Conservation (phyloP, 1,140 invertebrate species). For the Ctenoplectra terminalis region DNA sequence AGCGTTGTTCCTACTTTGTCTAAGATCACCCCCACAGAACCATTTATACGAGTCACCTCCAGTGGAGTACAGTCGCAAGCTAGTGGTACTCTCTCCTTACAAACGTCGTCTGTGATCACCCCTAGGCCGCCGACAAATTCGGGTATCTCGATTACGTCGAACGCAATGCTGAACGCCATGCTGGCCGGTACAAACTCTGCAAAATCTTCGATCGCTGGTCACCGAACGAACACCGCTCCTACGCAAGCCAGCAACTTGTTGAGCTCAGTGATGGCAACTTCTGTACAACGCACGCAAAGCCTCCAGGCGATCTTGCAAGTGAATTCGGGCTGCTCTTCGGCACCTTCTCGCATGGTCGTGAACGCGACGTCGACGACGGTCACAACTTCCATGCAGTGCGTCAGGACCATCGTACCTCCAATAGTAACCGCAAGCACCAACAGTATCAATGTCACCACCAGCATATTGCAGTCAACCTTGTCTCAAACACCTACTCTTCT, state of each 20-base stretch:
- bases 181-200: conserved; percentile 75
- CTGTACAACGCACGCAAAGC: conserved; percentile 73
- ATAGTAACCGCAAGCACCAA: conserved; percentile 71
- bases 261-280: conserved; percentile 73
- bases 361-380: conserved; percentile 67
- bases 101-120: conserved; percentile 53
- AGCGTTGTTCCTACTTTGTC: conserved; percentile 69
- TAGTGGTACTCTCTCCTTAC: conserved; percentile 47
- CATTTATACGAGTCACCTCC: conserved; percentile 69
- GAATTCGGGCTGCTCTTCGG: conserved; percentile 63
- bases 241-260: conserved; percentile 77
- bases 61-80: conserved; percentile 68
- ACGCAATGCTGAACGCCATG: conserved; percentile 82
- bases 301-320: conserved; percentile 78
- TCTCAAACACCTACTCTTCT: conserved; percentile 78
- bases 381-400: conserved; percentile 72
- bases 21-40: conserved; percentile 68
- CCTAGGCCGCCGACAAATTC: conserved; percentile 60
- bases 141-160: conserved; percentile 79
- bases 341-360: conserved; percentile 69
- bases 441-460: conserved; percentile 75
- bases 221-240: conserved; percentile 72
- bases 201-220: conserved; percentile 76
- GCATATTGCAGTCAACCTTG: conserved; percentile 80
- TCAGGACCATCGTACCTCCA: conserved; percentile 75